phyloP scores from a whole-genome alignment of 2,113 vertebrate genomes.

The Notechis scutatus region DNA sequence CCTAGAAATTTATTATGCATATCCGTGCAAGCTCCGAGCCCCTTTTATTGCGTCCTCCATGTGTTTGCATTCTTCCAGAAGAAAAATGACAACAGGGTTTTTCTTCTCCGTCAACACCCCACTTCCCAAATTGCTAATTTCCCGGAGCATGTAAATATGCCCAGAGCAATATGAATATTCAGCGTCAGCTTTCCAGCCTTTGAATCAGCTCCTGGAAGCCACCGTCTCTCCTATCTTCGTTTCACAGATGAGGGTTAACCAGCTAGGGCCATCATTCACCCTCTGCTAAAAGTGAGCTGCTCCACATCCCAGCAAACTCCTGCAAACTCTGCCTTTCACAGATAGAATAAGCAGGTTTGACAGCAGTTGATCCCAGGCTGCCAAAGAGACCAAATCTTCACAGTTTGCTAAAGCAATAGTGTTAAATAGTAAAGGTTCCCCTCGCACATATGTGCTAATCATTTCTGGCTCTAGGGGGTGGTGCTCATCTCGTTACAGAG shows the following conservation, averaged over 20 bases:
- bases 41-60: background rate
- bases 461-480: no score
- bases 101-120: background rate
- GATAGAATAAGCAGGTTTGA: background rate
- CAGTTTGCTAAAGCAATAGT: background rate
- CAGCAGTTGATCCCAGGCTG: no score
- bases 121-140: no score
- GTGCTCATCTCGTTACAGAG: no score
- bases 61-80: background rate
- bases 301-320: background rate
- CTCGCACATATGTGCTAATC: no score
- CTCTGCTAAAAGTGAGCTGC: background rate
- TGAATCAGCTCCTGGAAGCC: background rate
- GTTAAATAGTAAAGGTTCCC: no score
- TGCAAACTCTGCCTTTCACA: background rate
- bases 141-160: background rate
- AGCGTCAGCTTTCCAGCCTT: background rate
- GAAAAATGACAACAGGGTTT: background rate
- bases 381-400: background rate
- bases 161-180: conserved; percentile 4
- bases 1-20: background rate
- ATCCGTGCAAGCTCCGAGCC: background rate
- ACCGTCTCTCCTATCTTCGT: background rate
- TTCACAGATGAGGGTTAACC: background rate
- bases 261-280: background rate